These are phyloP conservation scores for Oreochromis mossambicus DNA, from an alignment of 2,797 vertebrate species.

Conservation along the genomic window DNA sequence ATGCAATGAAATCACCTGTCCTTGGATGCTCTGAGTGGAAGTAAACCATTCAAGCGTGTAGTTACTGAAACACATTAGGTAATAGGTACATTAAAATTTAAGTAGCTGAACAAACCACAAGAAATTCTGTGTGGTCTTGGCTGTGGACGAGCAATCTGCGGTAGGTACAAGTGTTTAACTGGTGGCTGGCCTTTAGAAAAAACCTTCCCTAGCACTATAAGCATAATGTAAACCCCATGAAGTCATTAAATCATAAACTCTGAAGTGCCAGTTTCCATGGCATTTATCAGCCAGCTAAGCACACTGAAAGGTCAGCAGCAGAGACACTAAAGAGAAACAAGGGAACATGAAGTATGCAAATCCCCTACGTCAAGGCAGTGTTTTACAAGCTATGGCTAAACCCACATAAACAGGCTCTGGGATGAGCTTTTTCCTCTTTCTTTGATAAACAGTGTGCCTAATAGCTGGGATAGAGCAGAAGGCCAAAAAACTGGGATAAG, in stretches of 20 bases:
- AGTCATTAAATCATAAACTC: conserved; percentile 22
- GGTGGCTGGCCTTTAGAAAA: conserved; percentile 6
- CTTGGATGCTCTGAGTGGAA: not conserved
- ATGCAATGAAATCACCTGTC: not conserved
- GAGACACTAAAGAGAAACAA: conserved; percentile 35
- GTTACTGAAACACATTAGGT: conserved; percentile 18
- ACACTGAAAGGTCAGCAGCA: conserved; percentile 6
- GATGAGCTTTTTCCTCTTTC: conserved; percentile 32
- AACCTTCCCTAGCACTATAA: not conserved
- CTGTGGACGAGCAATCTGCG: conserved; percentile 41
- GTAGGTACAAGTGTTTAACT: conserved; percentile 46
- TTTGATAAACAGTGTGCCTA: conserved; percentile 46
- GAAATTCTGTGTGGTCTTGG: conserved; percentile 38
- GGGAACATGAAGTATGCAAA: conserved; percentile 18
- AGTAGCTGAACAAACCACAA: conserved; percentile 31
- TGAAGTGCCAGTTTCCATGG: conserved; percentile 1
- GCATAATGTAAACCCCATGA: conserved; percentile 1
- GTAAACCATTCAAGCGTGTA: not conserved
- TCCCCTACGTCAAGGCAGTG: conserved; percentile 30
- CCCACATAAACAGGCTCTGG: conserved; percentile 40
- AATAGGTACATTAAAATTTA: conserved; percentile 12
- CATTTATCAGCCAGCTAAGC: conserved; percentile 3
- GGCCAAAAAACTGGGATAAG: conserved; percentile 41
- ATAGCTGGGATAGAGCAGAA: conserved; percentile 16
- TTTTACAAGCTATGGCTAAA: conserved; percentile 53